These are phyloP conservation scores for Tetrax tetrax DNA, from an alignment of 2,113 vertebrate species.

Conservation along the genomic window DNA sequence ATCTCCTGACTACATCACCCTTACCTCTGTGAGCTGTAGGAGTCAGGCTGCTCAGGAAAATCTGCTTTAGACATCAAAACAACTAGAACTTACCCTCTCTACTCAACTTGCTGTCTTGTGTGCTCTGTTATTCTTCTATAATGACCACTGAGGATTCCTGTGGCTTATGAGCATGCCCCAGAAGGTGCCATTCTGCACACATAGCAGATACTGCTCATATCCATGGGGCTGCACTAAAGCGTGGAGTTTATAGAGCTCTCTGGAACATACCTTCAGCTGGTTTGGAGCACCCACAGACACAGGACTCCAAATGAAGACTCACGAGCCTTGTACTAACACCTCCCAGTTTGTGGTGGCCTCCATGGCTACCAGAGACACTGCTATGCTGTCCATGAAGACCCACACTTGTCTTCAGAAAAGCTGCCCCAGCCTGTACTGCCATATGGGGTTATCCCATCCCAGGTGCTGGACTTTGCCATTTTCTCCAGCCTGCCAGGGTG, in stretches of 20 bases:
- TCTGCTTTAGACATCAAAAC: background rate
- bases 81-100: background rate
- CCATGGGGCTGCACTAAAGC: rapidly evolving
- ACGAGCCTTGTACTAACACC: background rate
- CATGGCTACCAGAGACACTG: background rate
- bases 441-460: background rate
- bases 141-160: background rate
- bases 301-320: background rate
- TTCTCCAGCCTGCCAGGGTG: background rate
- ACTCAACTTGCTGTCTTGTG: background rate
- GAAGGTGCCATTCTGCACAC: background rate
- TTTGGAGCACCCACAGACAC: background rate
- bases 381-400: background rate
- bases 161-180: background rate
- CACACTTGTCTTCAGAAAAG: background rate
- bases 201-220: background rate
- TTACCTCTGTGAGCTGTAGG: background rate
- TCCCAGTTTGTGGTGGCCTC: background rate
- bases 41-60: background rate
- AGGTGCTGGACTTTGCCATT: background rate
- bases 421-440: background rate
- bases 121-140: background rate
- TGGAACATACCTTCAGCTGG: background rate
- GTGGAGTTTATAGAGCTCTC: background rate
- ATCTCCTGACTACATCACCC: background rate